Base-by-base conservation (phyloP, 2,113 vertebrate genomes). In the Emydura subglobosa region DNA sequence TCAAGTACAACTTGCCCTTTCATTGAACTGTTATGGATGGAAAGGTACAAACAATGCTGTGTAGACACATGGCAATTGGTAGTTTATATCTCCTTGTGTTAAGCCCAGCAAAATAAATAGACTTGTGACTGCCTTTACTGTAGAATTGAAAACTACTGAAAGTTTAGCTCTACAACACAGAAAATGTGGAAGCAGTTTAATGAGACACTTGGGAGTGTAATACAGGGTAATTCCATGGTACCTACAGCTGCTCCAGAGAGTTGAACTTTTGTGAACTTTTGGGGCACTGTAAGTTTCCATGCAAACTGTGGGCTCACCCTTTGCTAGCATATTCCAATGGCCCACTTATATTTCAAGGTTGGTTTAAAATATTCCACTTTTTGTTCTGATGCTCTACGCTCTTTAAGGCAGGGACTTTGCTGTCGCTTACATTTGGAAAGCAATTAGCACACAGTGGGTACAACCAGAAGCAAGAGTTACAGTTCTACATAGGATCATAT, bases 401-500 rank as follows among this genome's bases (percentile, higher is more conserved):
- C 42, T 25, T 44, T 44, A 42, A 17, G 89, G 79, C 0, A 0
- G 21, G 16, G 34, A 90, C 55, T 86, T 95, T 82, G 7, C n/a
- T 90, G 95, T 96, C 87, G 82, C 88, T 49, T n/a, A 49, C 55
- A 87, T 83, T 59, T 79, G 86, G 95, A 65, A 86, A 92, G 74
- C 85, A 83, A 92, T 89, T 91, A 92, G 85, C 27, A 74, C 0
- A 1, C 82, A 82, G 92, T 87, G 96, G 93, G 93, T 95, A 97
- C 91, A 93, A 96, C 95, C 96, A 86, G 3, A 96, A 78, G 42
- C 86, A 95, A 97, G 92, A 92, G 94, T 94, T 65, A 80, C 83
- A 44, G 12, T 0, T 0, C 51, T 53, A 14, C 16, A 86, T 78
- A 91, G 95, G 50, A 88, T 93, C 79, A 27, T 31, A 42, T 25